Percentiles rank a stretch among this genome's conserved stretches.
These are phyloP conservation scores for Catamblyrhynchus diadema DNA, from an alignment of 2,797 vertebrate genomes.

Conservation along the genomic window DNA sequence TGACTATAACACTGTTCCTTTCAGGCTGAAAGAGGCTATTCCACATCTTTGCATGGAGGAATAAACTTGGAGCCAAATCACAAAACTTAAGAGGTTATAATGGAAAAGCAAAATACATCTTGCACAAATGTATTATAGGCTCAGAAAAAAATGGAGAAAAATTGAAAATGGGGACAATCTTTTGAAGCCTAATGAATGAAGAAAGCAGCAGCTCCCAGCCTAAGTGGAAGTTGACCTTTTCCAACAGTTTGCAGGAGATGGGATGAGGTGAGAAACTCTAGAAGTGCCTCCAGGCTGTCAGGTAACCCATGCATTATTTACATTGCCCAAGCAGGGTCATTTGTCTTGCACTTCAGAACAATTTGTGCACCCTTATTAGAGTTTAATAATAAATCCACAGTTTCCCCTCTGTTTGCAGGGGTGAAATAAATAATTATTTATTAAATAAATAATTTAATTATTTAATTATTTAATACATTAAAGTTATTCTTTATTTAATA, in stretches of 20 bases:
- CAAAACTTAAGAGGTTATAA: background rate
- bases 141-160: background rate
- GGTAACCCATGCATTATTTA: constrained; percentile 33
- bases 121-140: rapidly evolving
- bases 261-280: constrained; percentile 23
- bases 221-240: background rate
- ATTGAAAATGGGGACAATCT: background rate
- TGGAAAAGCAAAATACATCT: background rate
- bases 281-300: background rate
- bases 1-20: background rate
- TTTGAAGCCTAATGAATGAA: background rate
- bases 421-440: background rate
- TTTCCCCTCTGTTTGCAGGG: background rate
- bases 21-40: background rate
- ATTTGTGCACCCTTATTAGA: constrained; percentile 2
- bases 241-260: background rate
- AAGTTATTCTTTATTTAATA: background rate
- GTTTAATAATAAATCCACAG: constrained; percentile 20
- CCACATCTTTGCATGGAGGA: background rate
- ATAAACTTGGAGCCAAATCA: background rate
- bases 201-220: background rate
- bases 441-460: too few species aligned
- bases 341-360: constrained; percentile 4
- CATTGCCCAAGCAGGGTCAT: background rate
- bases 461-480: background rate